Percentiles rank a stretch among this genome's conserved stretches.
Evolutionary conservation across 2,113 vertebrate genomes (phyloP).

Genomic region (Holacanthus passer): DNA sequence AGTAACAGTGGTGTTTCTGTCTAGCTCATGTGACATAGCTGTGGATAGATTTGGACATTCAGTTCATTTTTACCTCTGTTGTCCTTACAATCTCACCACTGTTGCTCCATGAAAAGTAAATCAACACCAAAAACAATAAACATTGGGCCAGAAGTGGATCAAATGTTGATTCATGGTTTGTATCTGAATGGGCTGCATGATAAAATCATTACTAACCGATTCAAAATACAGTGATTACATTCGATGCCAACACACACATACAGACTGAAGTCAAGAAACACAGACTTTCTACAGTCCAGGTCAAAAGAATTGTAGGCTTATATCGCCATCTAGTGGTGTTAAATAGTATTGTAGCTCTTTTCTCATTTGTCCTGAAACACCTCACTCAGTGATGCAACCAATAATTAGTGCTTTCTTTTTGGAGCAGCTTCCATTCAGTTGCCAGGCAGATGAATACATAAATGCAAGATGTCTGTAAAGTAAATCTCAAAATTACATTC

Average conservation of each 20-base stretch:
- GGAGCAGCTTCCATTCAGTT: conserved; percentile 62
- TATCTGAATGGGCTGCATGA: background rate
- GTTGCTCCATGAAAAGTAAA: background rate
- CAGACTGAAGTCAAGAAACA: background rate
- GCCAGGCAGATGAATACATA: conserved; percentile 72
- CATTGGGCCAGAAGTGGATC: background rate
- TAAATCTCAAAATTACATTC: background rate
- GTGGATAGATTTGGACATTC: background rate
- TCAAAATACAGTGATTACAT: background rate
- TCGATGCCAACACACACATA: conserved; percentile 1
- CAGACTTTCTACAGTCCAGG: background rate
- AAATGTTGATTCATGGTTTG: background rate
- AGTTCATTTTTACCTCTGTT: background rate
- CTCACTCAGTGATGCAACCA: conserved; percentile 55
- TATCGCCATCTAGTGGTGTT: conserved; percentile 63
- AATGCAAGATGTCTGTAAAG: conserved; percentile 2
- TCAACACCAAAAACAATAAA: background rate
- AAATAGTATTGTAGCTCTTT: conserved; percentile 30
- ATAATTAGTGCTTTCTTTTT: conserved; percentile 67
- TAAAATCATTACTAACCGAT: background rate
- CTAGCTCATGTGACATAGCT: background rate
- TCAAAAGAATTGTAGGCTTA: background rate
- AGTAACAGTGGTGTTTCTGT: background rate
- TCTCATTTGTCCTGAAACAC: conserved; percentile 64
- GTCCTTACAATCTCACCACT: background rate